Evolutionary conservation across 2,113 vertebrate genomes (phyloP), one percentile per base, ranked within the genome.

Genomic region (Calidris pugnax): DNA sequence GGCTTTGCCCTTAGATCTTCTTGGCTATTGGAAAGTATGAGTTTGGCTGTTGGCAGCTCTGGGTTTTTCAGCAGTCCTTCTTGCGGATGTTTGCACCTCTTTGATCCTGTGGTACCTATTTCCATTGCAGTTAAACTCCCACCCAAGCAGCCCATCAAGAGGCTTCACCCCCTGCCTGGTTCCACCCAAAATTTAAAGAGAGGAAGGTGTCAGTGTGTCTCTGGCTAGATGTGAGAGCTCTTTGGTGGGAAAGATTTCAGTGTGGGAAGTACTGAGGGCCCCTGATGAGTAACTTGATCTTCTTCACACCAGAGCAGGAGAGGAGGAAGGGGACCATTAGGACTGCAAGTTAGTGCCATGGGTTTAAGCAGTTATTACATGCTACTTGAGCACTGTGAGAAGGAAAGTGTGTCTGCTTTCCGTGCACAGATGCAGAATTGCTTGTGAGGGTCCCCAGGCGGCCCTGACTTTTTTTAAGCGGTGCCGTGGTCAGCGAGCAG

Each of bases 381-480:
- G 84, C 90, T 72, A 80, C 79, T 87, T 83, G 89, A 95, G 83
- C 64, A 18, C 77, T 94, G 92, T 96, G 93, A 89, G 92, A 95
- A 93, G 85, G 67, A 68, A 73, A 82, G 33, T 11, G 35, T 24
- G 27, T 47, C 93, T 93, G 90, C 73, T 84, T 77, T 86, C 72
- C 3, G 0, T 12, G 69, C 48, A 90, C 68, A 81, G 53, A n/a
- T 85, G 73, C 35, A 87, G 76, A 89, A 82, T 37, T 92, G 74
- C 75, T 86, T 69, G 41, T 32, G 57, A 66, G 60, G n/a, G 90
- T 97, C 67, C 69, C 83, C 66, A 35, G 1, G 2, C 6, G 11
- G 87, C 62, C 24, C 1, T 55, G 77, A 53, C 63, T 93, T 33
- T 20, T 11, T 26, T 64, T 69, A 14, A 1, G 8, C 69, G 24